These are phyloP conservation scores for Rutpela maculata DNA, from an alignment of 2,888 invertebrate genomes.

Conservation along the genomic window DNA sequence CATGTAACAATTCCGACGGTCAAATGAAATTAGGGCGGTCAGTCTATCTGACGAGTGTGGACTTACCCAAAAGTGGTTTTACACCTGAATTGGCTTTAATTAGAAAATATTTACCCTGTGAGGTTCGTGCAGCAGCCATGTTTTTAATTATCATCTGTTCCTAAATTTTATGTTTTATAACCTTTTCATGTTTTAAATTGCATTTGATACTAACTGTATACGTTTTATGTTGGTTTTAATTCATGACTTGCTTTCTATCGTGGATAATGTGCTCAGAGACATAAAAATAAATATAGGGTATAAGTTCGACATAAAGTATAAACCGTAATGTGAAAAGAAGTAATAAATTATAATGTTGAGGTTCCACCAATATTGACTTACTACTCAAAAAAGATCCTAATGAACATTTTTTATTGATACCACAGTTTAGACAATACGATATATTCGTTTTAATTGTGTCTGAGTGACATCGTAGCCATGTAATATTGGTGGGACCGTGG, in stretches of 20 bases:
- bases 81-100: slow-evolving; percentile 20
- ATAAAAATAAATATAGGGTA: not conserved
- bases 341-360: too few relatives aligned
- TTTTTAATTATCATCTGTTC: slow-evolving; percentile 41
- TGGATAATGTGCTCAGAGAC: not conserved
- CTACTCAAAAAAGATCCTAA: too few relatives aligned
- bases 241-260: not conserved
- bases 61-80: slow-evolving; percentile 15
- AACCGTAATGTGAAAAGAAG: too few relatives aligned
- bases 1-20: not conserved
- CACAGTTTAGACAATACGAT: too few relatives aligned
- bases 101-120: slow-evolving; percentile 35
- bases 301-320: not conserved
- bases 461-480: too few relatives aligned
- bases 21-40: not conserved
- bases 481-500: too few relatives aligned
- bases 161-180: slow-evolving; percentile 20
- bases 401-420: too few relatives aligned
- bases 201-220: not conserved
- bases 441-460: too few relatives aligned
- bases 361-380: too few relatives aligned
- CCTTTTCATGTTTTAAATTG: not conserved
- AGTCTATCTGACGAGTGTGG: not conserved
- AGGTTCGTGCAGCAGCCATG: slow-evolving; percentile 55
- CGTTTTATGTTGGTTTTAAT: not conserved